These are phyloP conservation scores for Microtus pennsylvanicus DNA, from an alignment of 2,113 vertebrate genomes.

Conservation along the genomic window DNA sequence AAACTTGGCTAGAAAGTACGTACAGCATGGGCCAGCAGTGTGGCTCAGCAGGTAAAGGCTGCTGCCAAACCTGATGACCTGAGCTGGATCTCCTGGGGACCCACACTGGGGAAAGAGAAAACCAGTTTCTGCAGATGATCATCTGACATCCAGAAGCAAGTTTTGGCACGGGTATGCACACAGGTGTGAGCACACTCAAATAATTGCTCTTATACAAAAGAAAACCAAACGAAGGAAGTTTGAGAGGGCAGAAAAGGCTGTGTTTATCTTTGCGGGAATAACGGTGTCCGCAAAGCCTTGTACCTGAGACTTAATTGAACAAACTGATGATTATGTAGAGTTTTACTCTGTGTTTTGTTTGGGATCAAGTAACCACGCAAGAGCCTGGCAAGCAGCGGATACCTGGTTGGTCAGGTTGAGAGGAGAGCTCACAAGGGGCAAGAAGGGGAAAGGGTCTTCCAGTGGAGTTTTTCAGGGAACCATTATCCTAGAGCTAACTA, in stretches of 20 bases:
- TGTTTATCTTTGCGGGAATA: background rate
- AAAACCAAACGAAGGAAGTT: background rate
- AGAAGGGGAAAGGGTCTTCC: background rate
- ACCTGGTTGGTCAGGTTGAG: background rate
- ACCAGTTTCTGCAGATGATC: too few relatives aligned
- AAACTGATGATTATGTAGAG: background rate
- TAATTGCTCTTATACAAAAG: background rate
- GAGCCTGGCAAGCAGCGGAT: background rate
- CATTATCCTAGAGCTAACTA: background rate
- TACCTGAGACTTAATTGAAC: slow-evolving; percentile 44
- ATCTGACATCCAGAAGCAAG: background rate
- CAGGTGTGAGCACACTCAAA: too few relatives aligned
- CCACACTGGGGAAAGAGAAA: too few relatives aligned
- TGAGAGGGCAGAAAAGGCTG: background rate
- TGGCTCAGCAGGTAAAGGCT: background rate
- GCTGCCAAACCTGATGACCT: background rate
- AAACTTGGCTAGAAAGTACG: background rate
- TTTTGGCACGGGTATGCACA: too few relatives aligned
- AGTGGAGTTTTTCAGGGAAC: background rate
- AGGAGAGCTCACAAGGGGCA: background rate
- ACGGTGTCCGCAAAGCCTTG: background rate
- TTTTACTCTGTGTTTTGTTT: background rate
- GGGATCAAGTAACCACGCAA: background rate
- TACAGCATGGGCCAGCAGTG: background rate
- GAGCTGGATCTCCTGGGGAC: background rate